Percentiles rank a stretch among this genome's conserved stretches.
Conservation (phyloP, 1,140 invertebrate genomes). For the Himalopsyche phryganea region DNA sequence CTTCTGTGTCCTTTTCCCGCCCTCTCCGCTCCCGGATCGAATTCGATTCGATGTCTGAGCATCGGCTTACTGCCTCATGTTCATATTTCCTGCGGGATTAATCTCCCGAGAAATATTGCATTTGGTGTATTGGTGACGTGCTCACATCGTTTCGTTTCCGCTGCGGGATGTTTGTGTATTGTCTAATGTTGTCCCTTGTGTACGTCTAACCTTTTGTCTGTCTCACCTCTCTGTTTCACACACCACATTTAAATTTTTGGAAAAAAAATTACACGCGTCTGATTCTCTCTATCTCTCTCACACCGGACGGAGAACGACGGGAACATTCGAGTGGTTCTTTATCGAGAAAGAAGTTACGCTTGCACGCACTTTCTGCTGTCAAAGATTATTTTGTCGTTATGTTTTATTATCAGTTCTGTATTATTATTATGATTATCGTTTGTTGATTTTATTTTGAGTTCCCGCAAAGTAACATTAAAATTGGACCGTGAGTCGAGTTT, state of each 20-base stretch:
- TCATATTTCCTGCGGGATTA: no score
- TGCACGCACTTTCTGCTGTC: conserved; percentile 36
- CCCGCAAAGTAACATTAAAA: background rate
- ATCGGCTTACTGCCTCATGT: background rate
- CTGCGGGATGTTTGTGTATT: conserved; percentile 57
- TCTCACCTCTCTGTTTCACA: conserved; percentile 35
- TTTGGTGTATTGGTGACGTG: no score
- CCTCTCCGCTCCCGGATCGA: conserved; percentile 22
- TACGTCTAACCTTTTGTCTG: conserved; percentile 58
- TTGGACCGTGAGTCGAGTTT: background rate
- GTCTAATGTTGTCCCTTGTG: conserved; percentile 71
- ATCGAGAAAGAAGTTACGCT: conserved; percentile 31
- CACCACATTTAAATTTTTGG: conserved; percentile 28
- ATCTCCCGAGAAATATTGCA: no score
- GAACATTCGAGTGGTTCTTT: conserved; percentile 26
- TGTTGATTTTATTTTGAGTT: conserved; percentile 9
- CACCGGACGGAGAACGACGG: conserved; percentile 34
- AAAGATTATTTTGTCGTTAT: conserved; percentile 29
- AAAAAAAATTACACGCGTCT: conserved; percentile 31
- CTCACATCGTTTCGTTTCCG: background rate
- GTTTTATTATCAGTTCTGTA: conserved; percentile 20
- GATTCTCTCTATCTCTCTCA: conserved; percentile 34
- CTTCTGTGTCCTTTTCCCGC: conserved; percentile 16
- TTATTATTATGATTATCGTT: conserved; percentile 19
- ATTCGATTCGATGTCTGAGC: background rate